Evolutionary conservation across 1,140 invertebrate species (phyloP), one percentile per base, ranked within the genome.

Genomic region (Pollicipes pollicipes): DNA sequence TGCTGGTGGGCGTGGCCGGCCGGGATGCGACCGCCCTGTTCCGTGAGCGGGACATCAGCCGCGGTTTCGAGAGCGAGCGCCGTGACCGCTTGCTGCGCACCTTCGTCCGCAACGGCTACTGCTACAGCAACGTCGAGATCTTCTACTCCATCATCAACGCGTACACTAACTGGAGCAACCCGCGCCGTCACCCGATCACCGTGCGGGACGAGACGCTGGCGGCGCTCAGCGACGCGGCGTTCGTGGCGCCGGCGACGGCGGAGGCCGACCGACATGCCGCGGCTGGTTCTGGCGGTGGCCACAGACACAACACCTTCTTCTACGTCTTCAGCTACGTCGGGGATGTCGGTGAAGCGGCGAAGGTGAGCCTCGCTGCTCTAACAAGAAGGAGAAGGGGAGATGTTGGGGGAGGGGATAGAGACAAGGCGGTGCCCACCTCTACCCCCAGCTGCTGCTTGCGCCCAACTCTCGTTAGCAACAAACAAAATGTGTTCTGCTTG

Each of bases 91-190:
- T 97, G 76, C 86, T 97, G 74, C 85, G 95, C 74, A 97, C 94
- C 13, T 92, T 98, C 77, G 89, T 93, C 24, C 84, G 95, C 69
- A 98, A 98, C 80, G 87, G 93, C 32, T 96, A 94, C 82, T 84
- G 87, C 71, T 96, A 92, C 81, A 95, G 98, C 79, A 84, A 96
- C 73, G 94, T 93, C 76, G 95, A 98, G 80, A 97, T 98, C 78
- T 95, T 95, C 81, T 93, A 95, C 76, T 97, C 95, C 63, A 88
- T 96, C 30, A 89, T 96, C 63, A 97, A 98, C 78, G 94, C 98
- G 76, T 99, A 99, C 78, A 96, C 93, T 21, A 93, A 97, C 78
- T 97, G 95, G 95, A 92, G 95, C 78, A 83, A 90, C 78, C 93
- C 93, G 1, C 88, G 90, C 1, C 86, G 92, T 77, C 91, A 95